Base-by-base conservation (phyloP, 2,888 invertebrate genomes). In the Epistrophe grossulariae region DNA sequence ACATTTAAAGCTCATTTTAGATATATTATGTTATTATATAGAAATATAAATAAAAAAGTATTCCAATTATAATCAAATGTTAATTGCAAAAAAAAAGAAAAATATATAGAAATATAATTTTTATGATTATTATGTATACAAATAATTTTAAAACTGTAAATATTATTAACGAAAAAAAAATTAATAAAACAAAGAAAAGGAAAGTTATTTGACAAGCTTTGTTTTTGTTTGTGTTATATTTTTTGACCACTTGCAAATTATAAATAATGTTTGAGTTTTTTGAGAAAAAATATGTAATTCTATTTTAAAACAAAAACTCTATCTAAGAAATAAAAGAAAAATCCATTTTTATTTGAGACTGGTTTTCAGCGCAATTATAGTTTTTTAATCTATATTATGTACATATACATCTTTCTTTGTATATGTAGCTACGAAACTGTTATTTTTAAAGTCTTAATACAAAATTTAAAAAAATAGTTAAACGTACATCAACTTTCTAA, bases 301-400 rank as follows among this genome's bases (percentile, higher is more conserved):
- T 48, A 48, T 38, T 78, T 45, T 62, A 48, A 68, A 50, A 45
- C 17, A 43, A 70, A 43, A 76, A 66, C 35, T 72, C 24, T 71
- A 28, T 66, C 9, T 43, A 73, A n/a, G 9, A 70, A 64, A 66
- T 48, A 40, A 71, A 35, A 72, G n/a, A n/a, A 66, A 45, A 45
- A 35, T 64, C 57, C 40, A 59, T 76, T 81, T 70, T 87, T 48
- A 79, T 82, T 87, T 82, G 70, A 82, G 85, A 82, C 87, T 87
- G 87, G 82, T 87, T 76, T 87, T 72, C 82, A 82, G 82, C 79
- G 87, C 82, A 87, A 87, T 82, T 82, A 82, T 82, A 87, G 73
- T 87, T 87, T 74, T 87, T 74, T 71, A 48, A 28, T 24, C 3
- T 59, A 70, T 45, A 62, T 57, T 84, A 70, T 79, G 55, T 45